phyloP scores from a whole-genome alignment of 2,797 vertebrate genomes.

The Bovichtus variegatus region DNA sequence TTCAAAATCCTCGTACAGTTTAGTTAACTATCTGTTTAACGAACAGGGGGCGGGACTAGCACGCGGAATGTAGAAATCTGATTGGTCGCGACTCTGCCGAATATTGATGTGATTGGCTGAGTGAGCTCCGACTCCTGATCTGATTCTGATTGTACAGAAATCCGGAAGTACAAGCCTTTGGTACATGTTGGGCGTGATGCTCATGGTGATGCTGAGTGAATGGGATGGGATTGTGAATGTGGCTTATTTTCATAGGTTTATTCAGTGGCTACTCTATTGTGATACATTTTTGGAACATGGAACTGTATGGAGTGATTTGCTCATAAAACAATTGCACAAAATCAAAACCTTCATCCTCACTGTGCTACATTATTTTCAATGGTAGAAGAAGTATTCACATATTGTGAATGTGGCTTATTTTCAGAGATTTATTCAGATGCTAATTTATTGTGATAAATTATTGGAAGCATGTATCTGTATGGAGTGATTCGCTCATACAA shows the following conservation, averaged over 20 bases:
- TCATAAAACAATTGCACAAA: neutral
- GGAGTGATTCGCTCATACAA: neutral
- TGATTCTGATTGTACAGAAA: conserved; percentile 51
- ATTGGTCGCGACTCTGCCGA: conserved; percentile 31
- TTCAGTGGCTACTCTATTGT: neutral
- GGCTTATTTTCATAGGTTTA: neutral
- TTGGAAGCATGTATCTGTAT: neutral
- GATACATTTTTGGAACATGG: too few relatives aligned
- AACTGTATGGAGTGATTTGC: neutral
- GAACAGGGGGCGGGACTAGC: conserved; percentile 31
- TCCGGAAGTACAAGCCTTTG: conserved; percentile 50
- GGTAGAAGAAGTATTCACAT: neutral
- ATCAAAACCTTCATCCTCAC: neutral
- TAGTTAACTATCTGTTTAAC: conserved; percentile 16
- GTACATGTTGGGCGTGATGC: neutral
- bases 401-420: neutral
- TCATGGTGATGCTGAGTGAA: neutral
- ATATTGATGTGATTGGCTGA: conserved; percentile 40
- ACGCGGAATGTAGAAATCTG: neutral
- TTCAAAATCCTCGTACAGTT: neutral
- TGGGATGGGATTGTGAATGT: neutral
- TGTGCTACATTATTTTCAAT: neutral
- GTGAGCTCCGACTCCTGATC: too few relatives aligned
- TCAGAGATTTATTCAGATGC: neutral
- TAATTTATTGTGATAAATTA: neutral